These are phyloP conservation scores for Nannoperca australis DNA, from an alignment of 2,797 vertebrate genomes.

Conservation along the genomic window DNA sequence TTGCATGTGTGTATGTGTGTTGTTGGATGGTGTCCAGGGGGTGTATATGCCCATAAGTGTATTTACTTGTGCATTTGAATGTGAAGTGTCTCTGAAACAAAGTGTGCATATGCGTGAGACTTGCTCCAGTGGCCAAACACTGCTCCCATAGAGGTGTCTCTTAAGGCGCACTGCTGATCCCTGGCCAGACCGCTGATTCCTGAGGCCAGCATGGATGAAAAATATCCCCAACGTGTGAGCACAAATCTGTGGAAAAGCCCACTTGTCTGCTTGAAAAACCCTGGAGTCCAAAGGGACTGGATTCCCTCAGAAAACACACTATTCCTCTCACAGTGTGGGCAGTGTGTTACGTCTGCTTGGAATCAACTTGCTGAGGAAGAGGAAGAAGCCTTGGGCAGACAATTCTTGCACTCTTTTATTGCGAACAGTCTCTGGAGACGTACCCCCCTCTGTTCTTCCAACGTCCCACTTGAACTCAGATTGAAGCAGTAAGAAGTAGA, in stretches of 20 bases:
- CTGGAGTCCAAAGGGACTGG: constrained; percentile 68
- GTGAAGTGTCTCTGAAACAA: constrained; percentile 45
- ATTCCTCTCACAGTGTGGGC: constrained; percentile 81
- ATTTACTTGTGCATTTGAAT: constrained; percentile 46
- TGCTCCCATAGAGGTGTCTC: constrained; percentile 73
- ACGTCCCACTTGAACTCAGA: constrained; percentile 57
- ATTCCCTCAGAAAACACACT: constrained; percentile 82
- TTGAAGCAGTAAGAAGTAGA: constrained; percentile 38
- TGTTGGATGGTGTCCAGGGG: constrained; percentile 16
- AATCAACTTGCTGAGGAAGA: constrained; percentile 32
- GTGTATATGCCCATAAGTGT: constrained; percentile 50
- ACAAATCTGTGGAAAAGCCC: constrained; percentile 64
- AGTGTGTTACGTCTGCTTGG: constrained; percentile 66
- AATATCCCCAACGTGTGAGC: constrained; percentile 70
- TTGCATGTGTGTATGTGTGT: constrained; percentile 24
- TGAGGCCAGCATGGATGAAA: constrained; percentile 81
- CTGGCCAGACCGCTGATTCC: constrained; percentile 85
- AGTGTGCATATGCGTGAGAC: constrained; percentile 36
- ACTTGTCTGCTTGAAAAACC: constrained; percentile 75
- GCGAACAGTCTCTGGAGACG: constrained; percentile 23
- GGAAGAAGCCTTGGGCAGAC: constrained; percentile 47
- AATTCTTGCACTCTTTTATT: constrained; percentile 28
- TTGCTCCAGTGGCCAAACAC: constrained; percentile 64
- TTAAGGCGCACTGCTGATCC: constrained; percentile 59
- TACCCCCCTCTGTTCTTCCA: constrained; percentile 20